Evolutionary conservation across 2,113 vertebrate species (phyloP).

Genomic region (Tyto alba): DNA sequence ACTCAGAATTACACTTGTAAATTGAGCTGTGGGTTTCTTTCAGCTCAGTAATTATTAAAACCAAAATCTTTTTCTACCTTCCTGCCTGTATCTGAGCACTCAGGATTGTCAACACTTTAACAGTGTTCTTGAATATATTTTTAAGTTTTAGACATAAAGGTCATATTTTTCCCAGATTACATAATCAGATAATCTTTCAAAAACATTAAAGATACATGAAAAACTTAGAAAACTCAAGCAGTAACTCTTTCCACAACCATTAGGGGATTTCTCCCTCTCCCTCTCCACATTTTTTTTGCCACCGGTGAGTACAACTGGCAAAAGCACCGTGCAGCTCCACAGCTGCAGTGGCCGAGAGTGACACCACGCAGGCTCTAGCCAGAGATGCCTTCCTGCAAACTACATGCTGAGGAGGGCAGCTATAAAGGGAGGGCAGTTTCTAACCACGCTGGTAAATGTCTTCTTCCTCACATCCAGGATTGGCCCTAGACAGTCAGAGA

Average conservation of each 20-base stretch:
- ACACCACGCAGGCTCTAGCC: not conserved
- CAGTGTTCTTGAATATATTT: not conserved
- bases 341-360: not conserved
- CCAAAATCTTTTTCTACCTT: not conserved
- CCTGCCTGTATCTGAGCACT: not conserved
- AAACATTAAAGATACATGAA: not conserved
- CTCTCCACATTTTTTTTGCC: not conserved
- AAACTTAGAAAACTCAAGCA: not conserved
- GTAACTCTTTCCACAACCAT: not conserved
- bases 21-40: not conserved
- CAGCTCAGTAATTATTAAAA: not conserved
- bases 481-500: not conserved
- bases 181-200: not conserved
- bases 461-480: not conserved
- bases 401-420: not conserved
- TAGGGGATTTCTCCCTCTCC: not conserved
- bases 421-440: not conserved
- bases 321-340: not conserved
- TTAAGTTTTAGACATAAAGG: not conserved
- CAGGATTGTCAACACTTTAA: not conserved
- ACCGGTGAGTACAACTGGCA: fast-evolving
- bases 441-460: not conserved
- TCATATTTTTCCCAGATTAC: not conserved
- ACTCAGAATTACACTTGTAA: not conserved
- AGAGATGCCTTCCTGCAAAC: not conserved